A percentile compares a stretch with the other conserved stretches of the same genome.
These are phyloP conservation scores for Nematolebias whitei DNA, from an alignment of 2,113 vertebrate species.

Conservation along the genomic window DNA sequence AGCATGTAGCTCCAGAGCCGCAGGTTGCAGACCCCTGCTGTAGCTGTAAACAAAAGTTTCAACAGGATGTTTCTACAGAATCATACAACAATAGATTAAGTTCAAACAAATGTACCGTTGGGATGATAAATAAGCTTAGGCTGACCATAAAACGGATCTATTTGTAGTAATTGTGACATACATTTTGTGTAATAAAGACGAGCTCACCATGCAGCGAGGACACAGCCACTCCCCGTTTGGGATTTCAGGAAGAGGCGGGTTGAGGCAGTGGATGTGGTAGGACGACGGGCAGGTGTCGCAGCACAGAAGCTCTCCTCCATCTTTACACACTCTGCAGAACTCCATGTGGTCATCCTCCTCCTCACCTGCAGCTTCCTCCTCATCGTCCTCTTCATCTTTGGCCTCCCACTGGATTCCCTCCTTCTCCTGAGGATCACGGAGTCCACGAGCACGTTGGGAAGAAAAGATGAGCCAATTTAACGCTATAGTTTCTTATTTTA, in stretches of 20 bases:
- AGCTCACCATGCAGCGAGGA: conserved; percentile 96
- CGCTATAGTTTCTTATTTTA: neutral
- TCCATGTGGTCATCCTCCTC: conserved; percentile 99
- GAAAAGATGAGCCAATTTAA: neutral
- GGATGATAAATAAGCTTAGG: too few species aligned
- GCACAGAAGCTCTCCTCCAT: conserved; percentile 91
- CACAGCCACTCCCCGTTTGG: conserved; percentile 99
- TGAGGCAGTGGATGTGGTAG: conserved; percentile 95
- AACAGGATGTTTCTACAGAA: neutral
- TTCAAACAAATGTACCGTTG: too few species aligned
- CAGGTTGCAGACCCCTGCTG: too few species aligned
- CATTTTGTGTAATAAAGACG: neutral
- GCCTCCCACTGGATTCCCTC: conserved; percentile 99
- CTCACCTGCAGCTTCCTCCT: conserved; percentile 87
- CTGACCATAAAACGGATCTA: too few species aligned
- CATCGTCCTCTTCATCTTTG: conserved; percentile 92
- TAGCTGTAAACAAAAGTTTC: neutral
- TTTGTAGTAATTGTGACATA: too few species aligned
- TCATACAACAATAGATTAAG: neutral
- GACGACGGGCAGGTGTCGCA: conserved; percentile 93
- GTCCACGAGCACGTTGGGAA: neutral
- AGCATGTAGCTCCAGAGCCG: too few species aligned
- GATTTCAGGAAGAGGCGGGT: conserved; percentile 95
- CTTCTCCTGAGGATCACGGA: conserved; percentile 86
- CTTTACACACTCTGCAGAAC: conserved; percentile 97